Evolutionary conservation across 2,888 invertebrate species (phyloP), one percentile per base, ranked within the genome.

Genomic region (Scelioninae gen. 2): DNA sequence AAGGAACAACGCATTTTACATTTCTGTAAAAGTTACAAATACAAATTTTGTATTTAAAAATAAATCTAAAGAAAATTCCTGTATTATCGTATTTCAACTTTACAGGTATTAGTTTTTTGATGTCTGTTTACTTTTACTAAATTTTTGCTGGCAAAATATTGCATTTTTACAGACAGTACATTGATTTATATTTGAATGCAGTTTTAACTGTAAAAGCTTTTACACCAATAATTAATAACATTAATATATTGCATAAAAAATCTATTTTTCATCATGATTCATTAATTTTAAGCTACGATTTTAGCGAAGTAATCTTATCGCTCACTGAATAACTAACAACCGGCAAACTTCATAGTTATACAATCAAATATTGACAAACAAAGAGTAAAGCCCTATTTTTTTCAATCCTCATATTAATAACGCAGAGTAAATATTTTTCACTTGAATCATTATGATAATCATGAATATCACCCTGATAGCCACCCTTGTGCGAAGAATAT

Each of bases 161-260:
- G 45, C 37, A 52, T 55, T 70, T 63, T 63, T 63, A 70, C 43
- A 58, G 52, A 28, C 22, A 9, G 11, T 9, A 35, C 13, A 63
- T 63, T 57, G 19, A n/a, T 39, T 68, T 52, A 43, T 41, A 16
- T 48, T 48, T 10, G 28, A 65, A 55, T 39, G 65, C 64, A 57
- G 57, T 64, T 71, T 77, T 18, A 35, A 50, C 58, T 43, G 43
- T 63, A 69, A 53, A n/a, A 58, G 72, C 65, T 75, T 76, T 68
- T 72, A 65, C 70, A 75, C 55, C 61, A 67, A 72, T 68, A 46
- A n/a, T n/a, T n/a, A n/a, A 52, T 58, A 58, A 64, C 41, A 67
- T 10, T 39, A 37, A 68, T n/a, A 61, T 64, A 50, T 63, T 64
- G 57, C 63, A 64, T 64, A 28, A 37, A 33, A 70, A 55, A 37